Percentiles rank a stretch among this genome's conserved stretches.
These are phyloP conservation scores for Motacilla alba DNA, from an alignment of 2,113 vertebrate species.

Conservation along the genomic window DNA sequence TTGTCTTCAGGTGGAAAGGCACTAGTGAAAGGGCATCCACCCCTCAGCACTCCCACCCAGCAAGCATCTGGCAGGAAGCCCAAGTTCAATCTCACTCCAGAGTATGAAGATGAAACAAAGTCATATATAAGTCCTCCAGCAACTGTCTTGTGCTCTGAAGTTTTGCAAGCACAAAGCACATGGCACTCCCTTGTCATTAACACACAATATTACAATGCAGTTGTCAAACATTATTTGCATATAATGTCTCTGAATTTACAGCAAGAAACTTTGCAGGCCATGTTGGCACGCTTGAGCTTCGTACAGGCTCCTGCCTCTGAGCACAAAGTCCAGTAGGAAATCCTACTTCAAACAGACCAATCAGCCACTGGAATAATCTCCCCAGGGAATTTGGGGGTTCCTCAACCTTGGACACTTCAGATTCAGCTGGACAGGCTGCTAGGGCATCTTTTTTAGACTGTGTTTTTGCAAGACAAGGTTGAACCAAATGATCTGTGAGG, in stretches of 20 bases:
- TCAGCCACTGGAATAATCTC: not conserved
- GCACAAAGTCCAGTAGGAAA: not conserved
- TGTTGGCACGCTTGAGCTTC: not conserved
- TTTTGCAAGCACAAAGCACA: not conserved
- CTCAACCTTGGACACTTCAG: not conserved
- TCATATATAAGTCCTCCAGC: not conserved
- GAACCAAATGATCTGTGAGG: not conserved
- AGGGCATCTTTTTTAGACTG: accelerated
- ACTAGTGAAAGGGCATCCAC: not conserved
- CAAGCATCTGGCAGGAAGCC: not conserved
- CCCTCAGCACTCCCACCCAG: not conserved
- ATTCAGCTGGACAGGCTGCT: not conserved
- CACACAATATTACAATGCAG: not conserved
- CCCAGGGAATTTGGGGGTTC: not conserved
- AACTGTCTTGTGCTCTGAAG: not conserved
- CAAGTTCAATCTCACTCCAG: not conserved
- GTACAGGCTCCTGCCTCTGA: not conserved
- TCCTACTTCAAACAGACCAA: not conserved
- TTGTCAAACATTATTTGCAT: not conserved
- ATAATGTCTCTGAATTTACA: not conserved
- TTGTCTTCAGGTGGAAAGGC: not conserved
- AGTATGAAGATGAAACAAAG: not conserved
- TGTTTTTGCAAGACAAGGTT: not conserved
- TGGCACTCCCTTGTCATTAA: not conserved
- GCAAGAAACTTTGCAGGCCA: not conserved